Evolutionary conservation across 2,797 vertebrate species (phyloP).

Genomic region (Pipistrellus pygmaeus): DNA sequence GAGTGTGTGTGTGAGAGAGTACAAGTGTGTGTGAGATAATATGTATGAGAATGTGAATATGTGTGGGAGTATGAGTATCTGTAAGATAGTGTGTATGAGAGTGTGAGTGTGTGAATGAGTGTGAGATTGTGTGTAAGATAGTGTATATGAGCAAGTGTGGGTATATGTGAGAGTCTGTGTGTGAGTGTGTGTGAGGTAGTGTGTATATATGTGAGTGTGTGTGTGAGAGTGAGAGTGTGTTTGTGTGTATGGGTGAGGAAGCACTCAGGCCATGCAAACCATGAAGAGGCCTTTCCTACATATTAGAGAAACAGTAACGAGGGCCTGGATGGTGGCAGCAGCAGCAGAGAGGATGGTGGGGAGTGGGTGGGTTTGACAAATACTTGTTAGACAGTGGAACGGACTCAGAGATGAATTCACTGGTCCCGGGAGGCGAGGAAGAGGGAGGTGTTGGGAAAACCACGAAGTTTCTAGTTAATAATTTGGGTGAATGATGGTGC

Average conservation of each 20-base stretch:
- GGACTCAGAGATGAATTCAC: constrained; percentile 10
- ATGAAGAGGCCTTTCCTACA: background rate
- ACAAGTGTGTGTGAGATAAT: background rate
- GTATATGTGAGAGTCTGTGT: background rate
- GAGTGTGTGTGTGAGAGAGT: no score
- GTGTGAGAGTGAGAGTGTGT: background rate
- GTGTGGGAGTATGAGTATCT: background rate
- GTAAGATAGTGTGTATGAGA: background rate
- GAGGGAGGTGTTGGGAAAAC: background rate
- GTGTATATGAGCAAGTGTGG: no score
- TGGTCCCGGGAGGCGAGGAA: background rate
- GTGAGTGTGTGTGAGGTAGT: background rate
- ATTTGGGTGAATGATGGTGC: constrained; percentile 28
- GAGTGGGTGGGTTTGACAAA: background rate
- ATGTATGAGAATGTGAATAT: background rate
- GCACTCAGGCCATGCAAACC: background rate
- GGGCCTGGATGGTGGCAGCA: background rate
- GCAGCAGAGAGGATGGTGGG: background rate
- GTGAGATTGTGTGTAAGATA: no score
- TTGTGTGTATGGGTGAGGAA: background rate
- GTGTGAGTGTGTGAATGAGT: no score
- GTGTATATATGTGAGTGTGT: no score
- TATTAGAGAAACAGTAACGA: background rate
- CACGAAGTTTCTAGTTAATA: constrained; percentile 36
- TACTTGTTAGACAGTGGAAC: constrained; percentile 21